These are phyloP conservation scores for Hetaerina titia DNA, from an alignment of 2,888 invertebrate genomes.

Conservation along the genomic window DNA sequence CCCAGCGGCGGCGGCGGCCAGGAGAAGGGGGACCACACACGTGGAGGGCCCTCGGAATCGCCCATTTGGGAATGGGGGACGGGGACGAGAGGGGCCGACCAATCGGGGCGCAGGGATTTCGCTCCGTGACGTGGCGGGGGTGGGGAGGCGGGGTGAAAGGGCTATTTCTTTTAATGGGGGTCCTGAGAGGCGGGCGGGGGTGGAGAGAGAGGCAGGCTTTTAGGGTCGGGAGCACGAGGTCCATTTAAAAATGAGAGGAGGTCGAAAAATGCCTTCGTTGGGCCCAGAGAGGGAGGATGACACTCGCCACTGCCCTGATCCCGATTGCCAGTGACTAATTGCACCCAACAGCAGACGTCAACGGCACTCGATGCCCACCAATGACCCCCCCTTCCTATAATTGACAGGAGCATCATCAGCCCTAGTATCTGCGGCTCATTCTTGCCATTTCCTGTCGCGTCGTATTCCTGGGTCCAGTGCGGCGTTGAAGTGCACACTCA, in stretches of 20 bases:
- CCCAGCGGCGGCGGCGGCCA: not conserved
- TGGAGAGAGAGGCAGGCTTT: not conserved
- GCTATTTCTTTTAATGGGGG: constrained; percentile 8
- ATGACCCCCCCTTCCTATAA: too few relatives aligned
- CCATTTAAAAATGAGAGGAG: not conserved
- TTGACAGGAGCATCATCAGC: too few relatives aligned
- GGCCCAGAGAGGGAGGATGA: too few relatives aligned
- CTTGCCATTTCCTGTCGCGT: too few relatives aligned
- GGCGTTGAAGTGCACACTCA: too few relatives aligned
- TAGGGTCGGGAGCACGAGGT: not conserved
- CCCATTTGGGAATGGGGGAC: not conserved
- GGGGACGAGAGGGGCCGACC: not conserved
- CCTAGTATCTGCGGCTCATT: too few relatives aligned
- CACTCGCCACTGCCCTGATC: too few relatives aligned
- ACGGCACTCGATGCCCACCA: too few relatives aligned
- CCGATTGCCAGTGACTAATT: too few relatives aligned
- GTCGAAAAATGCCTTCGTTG: not conserved
- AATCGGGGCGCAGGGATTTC: not conserved
- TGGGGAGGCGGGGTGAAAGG: not conserved
- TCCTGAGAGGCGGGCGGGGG: not conserved
- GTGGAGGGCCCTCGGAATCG: not conserved
- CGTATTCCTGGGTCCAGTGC: too few relatives aligned
- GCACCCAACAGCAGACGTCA: too few relatives aligned
- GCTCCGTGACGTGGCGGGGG: not conserved
- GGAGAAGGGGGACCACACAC: constrained; percentile 1